Base-by-base conservation (phyloP, 2,797 vertebrate genomes). In the Phrynocephalus vlangalii region DNA sequence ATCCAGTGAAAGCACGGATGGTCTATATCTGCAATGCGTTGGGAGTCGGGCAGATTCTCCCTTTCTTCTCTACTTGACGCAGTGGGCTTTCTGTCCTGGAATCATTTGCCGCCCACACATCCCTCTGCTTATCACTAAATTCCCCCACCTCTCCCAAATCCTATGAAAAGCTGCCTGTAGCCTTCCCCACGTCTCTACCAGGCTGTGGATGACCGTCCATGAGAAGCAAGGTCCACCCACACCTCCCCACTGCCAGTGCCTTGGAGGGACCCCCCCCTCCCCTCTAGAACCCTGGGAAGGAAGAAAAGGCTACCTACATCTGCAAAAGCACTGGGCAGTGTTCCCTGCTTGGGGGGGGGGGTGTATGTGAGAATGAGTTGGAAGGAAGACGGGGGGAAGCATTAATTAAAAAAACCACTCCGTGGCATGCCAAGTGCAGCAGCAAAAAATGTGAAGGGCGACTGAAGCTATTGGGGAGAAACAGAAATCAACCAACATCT, bases 401-500 rank as follows among this genome's bases (percentile, higher is more conserved):
- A 11, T 30, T 16, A 73, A 56, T 6, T 63, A 79, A 7, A 75
- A 82, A 26, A 38, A 80, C 26, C 22, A 68, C 63, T 72, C 73
- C 22, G 48, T 73, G 83, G 60, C 48, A 66, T 56, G 70, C 78
- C 71, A 76, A 67, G 83, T 56, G 63, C 78, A 82, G 72, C 78
- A 60, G 30, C 83, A 52, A 85, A 78, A 72, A 85, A 38, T 72
- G n/a, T 71, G 44, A 81, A 84, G 50, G 83, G 63, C 10, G 10
- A 44, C 50, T 88, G 87, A 72, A 88, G 82, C 86, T 3, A 38
- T 56, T 73, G 79, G 68, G 70, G 48, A 44, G 66, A 78, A 75
- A 72, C 30, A 11, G 20, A 66, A 60, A 9, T 20, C 16, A 77
- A 38, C 38, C 60, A 38, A 67, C 11, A 26, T 85, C 78, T 48